These are phyloP conservation scores for Chrysemys picta DNA, from an alignment of 2,113 vertebrate genomes.

Conservation along the genomic window DNA sequence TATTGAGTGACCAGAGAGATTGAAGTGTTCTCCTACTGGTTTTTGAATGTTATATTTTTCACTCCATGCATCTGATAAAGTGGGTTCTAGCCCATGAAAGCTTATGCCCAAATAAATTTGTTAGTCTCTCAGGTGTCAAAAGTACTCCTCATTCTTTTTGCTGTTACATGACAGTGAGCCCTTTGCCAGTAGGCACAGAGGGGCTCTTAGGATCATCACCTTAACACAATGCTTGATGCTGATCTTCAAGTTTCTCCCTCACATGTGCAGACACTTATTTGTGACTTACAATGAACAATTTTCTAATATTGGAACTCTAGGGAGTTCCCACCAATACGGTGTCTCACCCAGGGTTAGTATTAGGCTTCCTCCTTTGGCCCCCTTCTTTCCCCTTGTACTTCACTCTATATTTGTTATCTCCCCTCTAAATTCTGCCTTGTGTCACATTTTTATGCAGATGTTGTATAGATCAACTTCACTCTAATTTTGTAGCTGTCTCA, in stretches of 20 bases:
- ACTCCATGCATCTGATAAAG: too few species aligned
- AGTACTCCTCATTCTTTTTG: too few species aligned
- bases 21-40: too few species aligned
- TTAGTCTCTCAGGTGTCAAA: too few species aligned
- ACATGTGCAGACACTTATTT: neutral
- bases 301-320: neutral
- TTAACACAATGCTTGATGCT: neutral
- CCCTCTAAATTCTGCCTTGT: neutral
- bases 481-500: neutral
- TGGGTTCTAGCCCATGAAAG: too few species aligned
- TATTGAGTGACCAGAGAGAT: too few species aligned
- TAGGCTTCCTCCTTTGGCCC: neutral
- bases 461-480: neutral
- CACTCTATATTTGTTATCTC: neutral
- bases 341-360: neutral
- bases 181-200: too few species aligned
- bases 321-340: neutral
- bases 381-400: neutral
- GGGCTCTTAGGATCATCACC: too few species aligned
- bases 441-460: neutral
- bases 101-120: too few species aligned
- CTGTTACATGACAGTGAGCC: too few species aligned
- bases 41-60: too few species aligned
- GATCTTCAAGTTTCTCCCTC: neutral
- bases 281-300: neutral